A percentile compares a stretch with the other conserved stretches of the same genome.
Evolutionary conservation across 2,797 vertebrate species (phyloP).

Genomic region (Heterohyrax brucei): DNA sequence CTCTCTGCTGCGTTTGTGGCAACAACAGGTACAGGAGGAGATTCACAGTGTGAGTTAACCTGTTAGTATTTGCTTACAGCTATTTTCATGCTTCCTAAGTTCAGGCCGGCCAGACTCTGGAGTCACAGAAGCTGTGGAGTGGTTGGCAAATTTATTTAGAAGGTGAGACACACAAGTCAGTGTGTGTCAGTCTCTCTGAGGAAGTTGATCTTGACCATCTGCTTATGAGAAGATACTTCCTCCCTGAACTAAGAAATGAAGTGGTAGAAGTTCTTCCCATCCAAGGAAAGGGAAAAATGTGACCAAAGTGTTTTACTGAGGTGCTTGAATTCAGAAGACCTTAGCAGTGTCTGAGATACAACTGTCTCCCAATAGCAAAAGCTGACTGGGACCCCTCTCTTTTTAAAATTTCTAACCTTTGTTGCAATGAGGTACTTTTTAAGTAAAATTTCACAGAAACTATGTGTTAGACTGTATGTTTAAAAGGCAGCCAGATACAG

Average conservation of each 20-base stretch:
- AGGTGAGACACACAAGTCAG: slow-evolving; percentile 58
- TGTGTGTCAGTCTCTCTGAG: neutral
- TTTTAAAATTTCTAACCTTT: slow-evolving; percentile 58
- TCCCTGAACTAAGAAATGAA: neutral
- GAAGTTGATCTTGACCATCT: neutral
- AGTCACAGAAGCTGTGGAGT: neutral
- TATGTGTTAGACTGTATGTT: slow-evolving; percentile 57
- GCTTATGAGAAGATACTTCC: neutral
- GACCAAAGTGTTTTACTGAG: neutral
- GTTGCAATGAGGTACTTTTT: slow-evolving; percentile 43
- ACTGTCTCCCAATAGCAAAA: neutral
- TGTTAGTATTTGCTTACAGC: slow-evolving; percentile 60
- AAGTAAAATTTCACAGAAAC: slow-evolving; percentile 72
- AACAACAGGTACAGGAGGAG: neutral
- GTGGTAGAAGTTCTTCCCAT: neutral
- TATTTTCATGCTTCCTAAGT: slow-evolving; percentile 2
- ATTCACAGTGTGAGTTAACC: neutral
- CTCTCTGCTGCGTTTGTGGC: neutral
- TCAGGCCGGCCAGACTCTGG: neutral
- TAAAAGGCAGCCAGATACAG: slow-evolving; percentile 60
- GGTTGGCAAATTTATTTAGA: slow-evolving; percentile 74
- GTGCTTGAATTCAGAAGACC: neutral
- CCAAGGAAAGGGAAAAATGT: neutral
- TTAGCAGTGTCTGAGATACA: neutral
- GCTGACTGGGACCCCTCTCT: neutral